phyloP scores from a whole-genome alignment of 2,888 invertebrate species.

The Colletes collaris region DNA sequence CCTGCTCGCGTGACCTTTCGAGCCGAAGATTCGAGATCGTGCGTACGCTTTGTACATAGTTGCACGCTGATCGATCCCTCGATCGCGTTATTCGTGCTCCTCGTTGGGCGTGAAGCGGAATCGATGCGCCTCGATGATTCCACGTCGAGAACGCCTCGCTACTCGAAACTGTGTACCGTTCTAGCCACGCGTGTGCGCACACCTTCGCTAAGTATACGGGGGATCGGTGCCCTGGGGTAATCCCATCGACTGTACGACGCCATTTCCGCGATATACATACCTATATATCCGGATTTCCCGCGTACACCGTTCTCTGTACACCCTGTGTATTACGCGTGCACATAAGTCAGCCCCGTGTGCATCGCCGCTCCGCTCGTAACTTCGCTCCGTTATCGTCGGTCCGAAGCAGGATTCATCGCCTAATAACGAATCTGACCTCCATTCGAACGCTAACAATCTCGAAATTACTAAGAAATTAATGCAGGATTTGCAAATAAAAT shows the following conservation, averaged over 20 bases:
- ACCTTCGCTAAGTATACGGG: slow-evolving; percentile 9
- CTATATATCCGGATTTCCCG: slow-evolving; percentile 39
- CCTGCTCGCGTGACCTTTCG: slow-evolving; percentile 26
- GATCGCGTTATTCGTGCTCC: slow-evolving; percentile 9
- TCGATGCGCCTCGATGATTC: slow-evolving; percentile 52
- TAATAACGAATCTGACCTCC: slow-evolving; percentile 15
- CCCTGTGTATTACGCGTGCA: slow-evolving; percentile 20
- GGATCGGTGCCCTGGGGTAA: slow-evolving; percentile 49
- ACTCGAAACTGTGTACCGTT: slow-evolving; percentile 40
- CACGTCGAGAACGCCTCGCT: slow-evolving; percentile 23
- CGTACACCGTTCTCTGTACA: not conserved
- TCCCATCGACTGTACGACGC: slow-evolving; percentile 41
- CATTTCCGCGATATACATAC: slow-evolving; percentile 52
- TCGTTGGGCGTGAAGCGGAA: slow-evolving; percentile 41
- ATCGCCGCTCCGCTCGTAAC: slow-evolving; percentile 25
- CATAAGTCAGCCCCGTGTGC: slow-evolving; percentile 17
- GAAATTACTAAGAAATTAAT: too few species aligned
- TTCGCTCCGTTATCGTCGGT: slow-evolving; percentile 19
- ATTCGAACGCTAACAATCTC: too few species aligned
- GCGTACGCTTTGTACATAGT: not conserved
- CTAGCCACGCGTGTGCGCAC: not conserved
- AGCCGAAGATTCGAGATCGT: slow-evolving; percentile 11
- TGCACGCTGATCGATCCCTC: slow-evolving; percentile 1
- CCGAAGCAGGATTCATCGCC: slow-evolving; percentile 32
- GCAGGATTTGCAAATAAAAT: too few species aligned